These are phyloP conservation scores for Drosophila bifasciata DNA, from an alignment of 1,140 invertebrate species.

Conservation along the genomic window DNA sequence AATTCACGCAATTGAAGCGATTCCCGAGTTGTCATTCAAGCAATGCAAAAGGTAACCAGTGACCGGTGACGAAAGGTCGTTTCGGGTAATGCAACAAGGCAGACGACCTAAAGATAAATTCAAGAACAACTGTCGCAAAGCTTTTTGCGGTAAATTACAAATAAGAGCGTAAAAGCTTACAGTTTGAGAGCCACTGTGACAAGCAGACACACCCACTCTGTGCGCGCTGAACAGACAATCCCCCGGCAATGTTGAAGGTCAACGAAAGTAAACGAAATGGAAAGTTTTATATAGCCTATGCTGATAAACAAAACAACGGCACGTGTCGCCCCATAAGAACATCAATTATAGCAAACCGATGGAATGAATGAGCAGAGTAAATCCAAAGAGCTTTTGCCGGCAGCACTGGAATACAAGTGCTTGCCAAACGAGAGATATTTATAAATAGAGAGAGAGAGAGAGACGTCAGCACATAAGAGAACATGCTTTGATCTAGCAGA, in stretches of 20 bases:
- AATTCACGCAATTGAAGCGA: conserved; percentile 47
- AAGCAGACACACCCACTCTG: conserved; percentile 39
- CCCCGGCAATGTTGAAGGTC: conserved; percentile 49
- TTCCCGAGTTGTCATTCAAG: conserved; percentile 25
- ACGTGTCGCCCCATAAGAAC: conserved; percentile 42
- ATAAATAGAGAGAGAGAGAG: not conserved
- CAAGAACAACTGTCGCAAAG: conserved; percentile 12
- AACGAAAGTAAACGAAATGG: conserved; percentile 50
- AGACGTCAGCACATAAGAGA: conserved; percentile 7
- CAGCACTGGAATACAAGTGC: conserved; percentile 33
- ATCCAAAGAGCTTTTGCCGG: conserved; percentile 28
- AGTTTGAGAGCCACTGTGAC: conserved; percentile 43
- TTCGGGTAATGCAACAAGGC: not conserved
- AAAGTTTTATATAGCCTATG: conserved; percentile 19
- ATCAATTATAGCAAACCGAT: conserved; percentile 32
- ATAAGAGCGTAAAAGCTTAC: conserved; percentile 23
- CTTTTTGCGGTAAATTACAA: conserved; percentile 6
- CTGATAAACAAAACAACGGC: conserved; percentile 43
- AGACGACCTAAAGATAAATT: conserved; percentile 3
- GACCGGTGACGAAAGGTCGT: conserved; percentile 14
- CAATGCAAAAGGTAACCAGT: conserved; percentile 11
- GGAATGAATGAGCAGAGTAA: conserved; percentile 6
- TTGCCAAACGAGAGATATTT: not conserved
- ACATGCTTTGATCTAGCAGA: conserved; percentile 43
- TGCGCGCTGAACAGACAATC: conserved; percentile 11